Base-by-base conservation (phyloP, 2,113 vertebrate genomes). In the Lophura nycthemera region DNA sequence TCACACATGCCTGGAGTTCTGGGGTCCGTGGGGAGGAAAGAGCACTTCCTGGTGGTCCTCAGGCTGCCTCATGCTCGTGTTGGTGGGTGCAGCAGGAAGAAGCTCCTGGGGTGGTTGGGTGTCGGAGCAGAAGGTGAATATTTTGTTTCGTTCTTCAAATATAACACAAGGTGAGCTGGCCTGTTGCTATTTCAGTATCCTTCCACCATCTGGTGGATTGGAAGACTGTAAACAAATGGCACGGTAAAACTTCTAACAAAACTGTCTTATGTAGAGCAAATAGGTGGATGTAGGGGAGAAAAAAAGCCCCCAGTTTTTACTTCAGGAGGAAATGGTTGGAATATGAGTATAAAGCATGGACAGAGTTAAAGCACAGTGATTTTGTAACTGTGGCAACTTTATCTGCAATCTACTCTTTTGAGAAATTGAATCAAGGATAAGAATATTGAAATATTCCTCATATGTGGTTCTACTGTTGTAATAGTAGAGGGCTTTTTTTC, bases 221-320 rank as follows among this genome's bases (percentile, higher is more conserved):
- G 13, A 61, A 57, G 65, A 22, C 34, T 81, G 20, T 22, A 5
- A 29, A 32, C 30, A 74, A 74, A 52, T 54, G 27, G 4, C 65
- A 15, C 57, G 32, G 61, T 27, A 86, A 63, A 83, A 74, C 24
- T 47, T 30, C n/a, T 65, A 47, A 70, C 8, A 42, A 48, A 84
- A 32, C 24, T 57, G 4, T 40, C 29, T 61, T 65, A n/a, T 27
- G 18, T 7, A n/a, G 48, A 38, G 21, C 18, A 38, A 86, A 19
- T 48, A 17, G 52, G 52, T 16, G 52, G 15, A 27, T 54, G 52
- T 52, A 24, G 48, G 10, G 27, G 32, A 1, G 9, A 24, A 69
- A 30, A 60, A 10, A 0, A 0, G 1, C 8, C 42, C 52, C 29
- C 52, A 54, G 16, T 29, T 8, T 81, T 78, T 20, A 5, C 5